Conservation (phyloP, 2,113 vertebrate species). For the Synodontis membranacea region DNA sequence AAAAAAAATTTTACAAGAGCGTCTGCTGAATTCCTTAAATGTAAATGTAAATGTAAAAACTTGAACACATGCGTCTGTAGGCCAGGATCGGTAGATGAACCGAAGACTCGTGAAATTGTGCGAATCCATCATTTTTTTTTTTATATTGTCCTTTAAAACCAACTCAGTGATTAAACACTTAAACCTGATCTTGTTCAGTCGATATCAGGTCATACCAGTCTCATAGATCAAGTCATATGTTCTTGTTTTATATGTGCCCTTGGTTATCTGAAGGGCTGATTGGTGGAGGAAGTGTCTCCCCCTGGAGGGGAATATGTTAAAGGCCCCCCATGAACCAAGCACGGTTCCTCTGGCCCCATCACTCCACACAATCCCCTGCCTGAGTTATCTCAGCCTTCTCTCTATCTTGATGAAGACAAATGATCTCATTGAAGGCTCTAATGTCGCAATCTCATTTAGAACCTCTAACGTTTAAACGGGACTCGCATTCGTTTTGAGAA, state of each 20-base stretch:
- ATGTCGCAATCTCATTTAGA: constrained; percentile 69
- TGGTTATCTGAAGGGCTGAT: background rate
- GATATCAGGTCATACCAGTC: background rate
- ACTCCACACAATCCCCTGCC: constrained; percentile 45
- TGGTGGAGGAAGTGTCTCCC: constrained; percentile 47
- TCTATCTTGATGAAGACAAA: constrained; percentile 65
- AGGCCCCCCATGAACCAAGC: constrained; percentile 2
- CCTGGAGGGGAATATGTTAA: constrained; percentile 47
- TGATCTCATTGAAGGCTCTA: constrained; percentile 59
- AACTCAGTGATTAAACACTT: background rate
- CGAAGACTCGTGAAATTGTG: background rate
- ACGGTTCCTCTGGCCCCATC: constrained; percentile 12
- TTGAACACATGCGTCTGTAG: background rate
- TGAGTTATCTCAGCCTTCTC: constrained; percentile 54
- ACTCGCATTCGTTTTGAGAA: constrained; percentile 65
- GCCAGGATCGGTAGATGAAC: background rate
- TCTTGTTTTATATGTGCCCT: background rate
- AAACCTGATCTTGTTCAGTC: background rate
- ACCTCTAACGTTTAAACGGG: constrained; percentile 63
- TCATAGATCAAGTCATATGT: background rate
- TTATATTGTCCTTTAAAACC: background rate
- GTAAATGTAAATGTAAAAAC: too few relatives aligned
- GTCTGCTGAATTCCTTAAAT: too few relatives aligned
- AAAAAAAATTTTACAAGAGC: too few relatives aligned
- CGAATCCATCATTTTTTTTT: background rate